These are phyloP conservation scores for Diarsia rubi DNA, from an alignment of 2,888 invertebrate genomes.

Conservation along the genomic window DNA sequence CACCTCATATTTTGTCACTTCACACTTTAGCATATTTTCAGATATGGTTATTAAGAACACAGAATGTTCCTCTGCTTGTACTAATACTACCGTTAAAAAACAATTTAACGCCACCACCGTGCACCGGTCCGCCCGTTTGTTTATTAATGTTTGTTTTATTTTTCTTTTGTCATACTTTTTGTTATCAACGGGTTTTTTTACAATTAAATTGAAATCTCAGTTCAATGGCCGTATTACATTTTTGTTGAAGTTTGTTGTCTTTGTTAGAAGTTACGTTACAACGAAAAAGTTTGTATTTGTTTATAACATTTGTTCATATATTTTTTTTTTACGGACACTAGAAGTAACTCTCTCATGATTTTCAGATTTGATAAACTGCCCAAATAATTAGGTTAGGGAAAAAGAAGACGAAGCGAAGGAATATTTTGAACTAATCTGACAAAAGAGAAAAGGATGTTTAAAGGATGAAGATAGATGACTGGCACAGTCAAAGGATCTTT, in stretches of 20 bases:
- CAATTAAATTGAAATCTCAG: constrained; percentile 32
- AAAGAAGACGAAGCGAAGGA: neutral
- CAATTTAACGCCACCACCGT: constrained; percentile 57
- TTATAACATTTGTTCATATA: constrained; percentile 5
- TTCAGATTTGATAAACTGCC: neutral
- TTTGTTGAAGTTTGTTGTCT: constrained; percentile 25
- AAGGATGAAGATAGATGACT: neutral
- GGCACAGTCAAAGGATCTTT: neutral
- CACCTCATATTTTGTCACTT: neutral
- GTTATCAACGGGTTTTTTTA: constrained; percentile 33
- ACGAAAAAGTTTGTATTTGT: constrained; percentile 16
- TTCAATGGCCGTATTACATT: constrained; percentile 51
- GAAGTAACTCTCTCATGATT: neutral
- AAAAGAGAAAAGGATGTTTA: neutral
- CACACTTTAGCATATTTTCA: constrained; percentile 12
- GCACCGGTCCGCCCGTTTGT: constrained; percentile 39
- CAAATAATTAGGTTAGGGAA: neutral
- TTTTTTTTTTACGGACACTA: constrained; percentile 1
- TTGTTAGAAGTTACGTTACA: constrained; percentile 37
- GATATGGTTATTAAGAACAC: constrained; percentile 29
- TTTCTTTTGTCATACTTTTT: constrained; percentile 59
- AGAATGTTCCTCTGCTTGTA: constrained; percentile 20
- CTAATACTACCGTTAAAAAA: constrained; percentile 55
- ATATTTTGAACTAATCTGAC: neutral
- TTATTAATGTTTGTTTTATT: constrained; percentile 62